Evolutionary conservation across 2,113 vertebrate species (phyloP).

Genomic region (Phalacrocorax brasilianus): DNA sequence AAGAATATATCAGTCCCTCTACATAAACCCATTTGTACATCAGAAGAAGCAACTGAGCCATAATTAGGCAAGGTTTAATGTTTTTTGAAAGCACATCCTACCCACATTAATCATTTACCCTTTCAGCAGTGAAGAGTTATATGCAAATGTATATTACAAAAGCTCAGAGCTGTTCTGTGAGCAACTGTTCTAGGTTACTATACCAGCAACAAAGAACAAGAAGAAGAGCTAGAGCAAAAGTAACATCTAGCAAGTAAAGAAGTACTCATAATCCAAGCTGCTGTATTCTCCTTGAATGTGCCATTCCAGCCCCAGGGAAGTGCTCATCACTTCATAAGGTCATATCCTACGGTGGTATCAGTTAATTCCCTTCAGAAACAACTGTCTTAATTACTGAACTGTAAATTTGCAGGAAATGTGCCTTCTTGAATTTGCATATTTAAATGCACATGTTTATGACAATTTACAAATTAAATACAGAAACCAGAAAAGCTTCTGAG

Average conservation of each 20-base stretch:
- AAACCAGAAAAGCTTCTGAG: background rate
- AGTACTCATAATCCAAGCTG: background rate
- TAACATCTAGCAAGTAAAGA: background rate
- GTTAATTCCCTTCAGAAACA: background rate
- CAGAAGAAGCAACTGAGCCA: background rate
- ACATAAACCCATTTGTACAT: background rate
- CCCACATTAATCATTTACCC: background rate
- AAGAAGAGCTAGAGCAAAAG: background rate
- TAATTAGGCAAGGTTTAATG: background rate
- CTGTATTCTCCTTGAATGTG: background rate
- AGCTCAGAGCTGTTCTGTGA: background rate
- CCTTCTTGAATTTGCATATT: background rate
- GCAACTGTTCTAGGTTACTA: background rate
- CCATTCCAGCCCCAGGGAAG: background rate
- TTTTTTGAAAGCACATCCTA: background rate
- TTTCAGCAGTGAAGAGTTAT: background rate
- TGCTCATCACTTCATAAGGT: background rate
- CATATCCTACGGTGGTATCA: background rate
- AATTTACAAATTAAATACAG: background rate
- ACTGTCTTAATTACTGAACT: background rate
- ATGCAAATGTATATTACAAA: background rate
- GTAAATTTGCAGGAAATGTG: background rate
- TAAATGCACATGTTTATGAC: background rate
- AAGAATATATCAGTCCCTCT: background rate
- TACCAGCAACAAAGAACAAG: background rate